These are phyloP conservation scores for Todiramphus saurophagus DNA, from an alignment of 2,113 vertebrate genomes.

Conservation along the genomic window DNA sequence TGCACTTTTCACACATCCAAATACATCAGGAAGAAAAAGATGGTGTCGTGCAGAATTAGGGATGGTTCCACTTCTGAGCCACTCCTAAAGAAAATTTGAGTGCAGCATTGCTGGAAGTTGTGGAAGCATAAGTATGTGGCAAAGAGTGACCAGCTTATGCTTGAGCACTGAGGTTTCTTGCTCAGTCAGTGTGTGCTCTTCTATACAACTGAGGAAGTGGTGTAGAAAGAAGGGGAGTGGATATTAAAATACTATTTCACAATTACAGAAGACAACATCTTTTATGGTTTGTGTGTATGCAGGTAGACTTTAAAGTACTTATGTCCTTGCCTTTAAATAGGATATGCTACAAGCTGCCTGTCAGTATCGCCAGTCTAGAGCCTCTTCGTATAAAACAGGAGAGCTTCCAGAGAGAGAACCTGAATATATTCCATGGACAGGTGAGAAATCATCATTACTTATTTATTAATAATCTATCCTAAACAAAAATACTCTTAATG, in stretches of 20 bases:
- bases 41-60: not conserved
- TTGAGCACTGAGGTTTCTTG: not conserved
- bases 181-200: not conserved
- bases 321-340: constrained; percentile 57
- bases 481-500: not conserved
- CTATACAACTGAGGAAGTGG: not conserved
- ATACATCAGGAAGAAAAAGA: not conserved
- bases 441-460: constrained; percentile 68
- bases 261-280: not conserved
- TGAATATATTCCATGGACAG: constrained; percentile 95
- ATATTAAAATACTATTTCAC: not conserved
- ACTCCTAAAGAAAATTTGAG: not conserved
- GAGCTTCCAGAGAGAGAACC: constrained; percentile 80
- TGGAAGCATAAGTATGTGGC: not conserved
- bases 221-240: not conserved
- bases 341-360: constrained; percentile 90
- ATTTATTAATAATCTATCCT: not conserved
- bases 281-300: not conserved
- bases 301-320: not conserved
- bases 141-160: not conserved
- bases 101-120: not conserved
- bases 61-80: not conserved
- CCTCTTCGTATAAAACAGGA: constrained; percentile 82
- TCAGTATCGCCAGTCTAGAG: constrained; percentile 87
- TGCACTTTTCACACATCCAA: not conserved